phyloP scores from a whole-genome alignment of 2,113 vertebrate species.

The Nerophis ophidion region DNA sequence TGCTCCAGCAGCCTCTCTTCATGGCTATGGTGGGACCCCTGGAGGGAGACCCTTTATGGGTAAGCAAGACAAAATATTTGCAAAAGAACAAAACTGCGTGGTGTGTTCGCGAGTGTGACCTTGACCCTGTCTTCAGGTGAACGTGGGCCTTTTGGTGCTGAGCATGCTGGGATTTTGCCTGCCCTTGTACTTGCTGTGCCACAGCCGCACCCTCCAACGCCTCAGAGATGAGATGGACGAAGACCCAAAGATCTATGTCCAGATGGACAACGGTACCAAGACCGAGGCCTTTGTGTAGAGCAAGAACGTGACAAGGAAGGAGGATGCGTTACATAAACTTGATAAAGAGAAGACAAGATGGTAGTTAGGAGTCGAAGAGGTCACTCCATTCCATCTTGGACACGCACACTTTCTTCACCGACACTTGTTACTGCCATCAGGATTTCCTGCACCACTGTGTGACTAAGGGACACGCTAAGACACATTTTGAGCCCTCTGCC shows the following conservation, averaged over 20 bases:
- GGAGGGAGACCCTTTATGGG: slow-evolving; percentile 91
- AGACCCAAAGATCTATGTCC: slow-evolving; percentile 85
- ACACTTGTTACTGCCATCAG: slow-evolving; percentile 11
- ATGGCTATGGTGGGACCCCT: slow-evolving; percentile 93
- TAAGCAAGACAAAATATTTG: slow-evolving; percentile 51
- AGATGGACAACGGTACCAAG: slow-evolving; percentile 79
- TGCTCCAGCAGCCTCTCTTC: slow-evolving; percentile 95
- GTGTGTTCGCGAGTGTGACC: not conserved
- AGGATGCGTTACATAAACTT: not conserved
- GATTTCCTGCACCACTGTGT: slow-evolving; percentile 31
- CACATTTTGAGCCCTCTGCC: not conserved
- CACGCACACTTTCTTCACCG: slow-evolving; percentile 20
- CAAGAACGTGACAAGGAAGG: slow-evolving; percentile 1
- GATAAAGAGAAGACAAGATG: not conserved
- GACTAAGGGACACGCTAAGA: slow-evolving; percentile 3
- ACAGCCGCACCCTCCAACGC: slow-evolving; percentile 77
- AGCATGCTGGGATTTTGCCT: slow-evolving; percentile 95
- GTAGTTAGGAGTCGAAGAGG: not conserved
- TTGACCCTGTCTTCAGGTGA: slow-evolving; percentile 73
- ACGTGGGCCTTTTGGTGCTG: slow-evolving; percentile 83
- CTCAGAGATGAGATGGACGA: slow-evolving; percentile 76
- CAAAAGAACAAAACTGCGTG: too few species aligned
- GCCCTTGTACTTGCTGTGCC: slow-evolving; percentile 87
- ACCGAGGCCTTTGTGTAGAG: slow-evolving; percentile 84
- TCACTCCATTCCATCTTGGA: slow-evolving; percentile 12